These are phyloP conservation scores for Hecatera dysodea DNA, from an alignment of 2,888 invertebrate genomes.

Conservation along the genomic window DNA sequence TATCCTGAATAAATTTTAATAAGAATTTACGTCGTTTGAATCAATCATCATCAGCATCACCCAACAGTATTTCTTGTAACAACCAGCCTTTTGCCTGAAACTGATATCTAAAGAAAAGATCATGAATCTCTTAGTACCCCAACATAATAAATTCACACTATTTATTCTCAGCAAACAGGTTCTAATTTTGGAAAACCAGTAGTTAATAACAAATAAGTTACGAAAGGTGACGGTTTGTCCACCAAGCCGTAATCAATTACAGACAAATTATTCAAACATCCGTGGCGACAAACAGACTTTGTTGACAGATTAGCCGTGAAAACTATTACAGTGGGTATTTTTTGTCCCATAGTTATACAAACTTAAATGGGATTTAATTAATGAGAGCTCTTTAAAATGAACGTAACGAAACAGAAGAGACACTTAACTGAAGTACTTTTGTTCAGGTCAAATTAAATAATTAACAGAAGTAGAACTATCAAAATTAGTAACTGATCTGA, in stretches of 20 bases:
- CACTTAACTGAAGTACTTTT: neutral
- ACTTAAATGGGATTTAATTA: conserved; percentile 8
- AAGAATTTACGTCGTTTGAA: no score
- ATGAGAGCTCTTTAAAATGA: neutral
- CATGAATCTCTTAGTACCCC: neutral
- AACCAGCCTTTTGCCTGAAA: neutral
- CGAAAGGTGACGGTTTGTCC: conserved; percentile 16
- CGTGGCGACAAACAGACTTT: conserved; percentile 55
- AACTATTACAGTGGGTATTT: conserved; percentile 36
- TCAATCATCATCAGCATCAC: no score
- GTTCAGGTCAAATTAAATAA: neutral
- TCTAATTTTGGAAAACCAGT: conserved; percentile 19
- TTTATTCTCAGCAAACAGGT: neutral
- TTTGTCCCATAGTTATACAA: conserved; percentile 19
- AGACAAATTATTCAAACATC: conserved; percentile 54
- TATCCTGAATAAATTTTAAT: no score
- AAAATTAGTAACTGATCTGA: neutral
- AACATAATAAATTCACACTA: neutral
- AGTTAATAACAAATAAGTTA: conserved; percentile 34
- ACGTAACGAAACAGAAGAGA: no score
- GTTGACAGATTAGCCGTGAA: conserved; percentile 56
- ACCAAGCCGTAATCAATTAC: conserved; percentile 55
- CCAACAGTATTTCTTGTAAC: neutral
- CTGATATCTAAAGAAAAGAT: neutral
- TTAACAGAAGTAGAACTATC: neutral